Percentiles rank a stretch among this genome's conserved stretches.
These are phyloP conservation scores for Drosophila dunni DNA, from an alignment of 1,140 invertebrate species.

Conservation along the genomic window DNA sequence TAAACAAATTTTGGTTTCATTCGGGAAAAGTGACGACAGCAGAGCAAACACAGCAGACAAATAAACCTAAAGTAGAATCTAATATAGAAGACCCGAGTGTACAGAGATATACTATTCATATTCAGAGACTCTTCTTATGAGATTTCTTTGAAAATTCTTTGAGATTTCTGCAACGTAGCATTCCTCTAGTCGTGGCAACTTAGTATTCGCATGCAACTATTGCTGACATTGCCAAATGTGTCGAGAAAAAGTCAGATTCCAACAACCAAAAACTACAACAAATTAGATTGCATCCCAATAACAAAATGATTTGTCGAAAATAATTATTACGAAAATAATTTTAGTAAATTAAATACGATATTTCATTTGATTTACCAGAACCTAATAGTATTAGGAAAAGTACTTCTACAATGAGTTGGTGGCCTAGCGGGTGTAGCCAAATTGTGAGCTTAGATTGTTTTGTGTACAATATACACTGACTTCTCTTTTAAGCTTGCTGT, in stretches of 20 bases:
- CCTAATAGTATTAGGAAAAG: no score
- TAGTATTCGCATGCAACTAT: constrained; percentile 17
- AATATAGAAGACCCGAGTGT: constrained; percentile 11
- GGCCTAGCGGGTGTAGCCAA: no score
- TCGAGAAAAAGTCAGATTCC: not conserved
- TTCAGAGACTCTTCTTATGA: constrained; percentile 13
- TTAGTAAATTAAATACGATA: no score
- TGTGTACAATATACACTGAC: no score
- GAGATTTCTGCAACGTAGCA: constrained; percentile 36
- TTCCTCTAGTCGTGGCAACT: constrained; percentile 3
- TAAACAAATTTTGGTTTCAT: constrained; percentile 57
- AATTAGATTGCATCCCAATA: constrained; percentile 21
- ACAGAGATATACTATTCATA: constrained; percentile 16
- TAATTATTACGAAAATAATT: not conserved
- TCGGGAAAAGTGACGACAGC: constrained; percentile 61
- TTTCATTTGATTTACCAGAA: no score
- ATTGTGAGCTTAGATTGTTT: no score
- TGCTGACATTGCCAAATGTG: constrained; percentile 29
- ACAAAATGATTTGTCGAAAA: not conserved
- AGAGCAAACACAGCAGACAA: constrained; percentile 25
- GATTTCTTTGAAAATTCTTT: constrained; percentile 26
- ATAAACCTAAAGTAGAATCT: constrained; percentile 19
- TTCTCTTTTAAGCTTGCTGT: no score
- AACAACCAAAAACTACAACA: not conserved
- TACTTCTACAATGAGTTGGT: no score